Conservation (phyloP, 2,113 vertebrate genomes). For the Lamprologus ornatipinnis region DNA sequence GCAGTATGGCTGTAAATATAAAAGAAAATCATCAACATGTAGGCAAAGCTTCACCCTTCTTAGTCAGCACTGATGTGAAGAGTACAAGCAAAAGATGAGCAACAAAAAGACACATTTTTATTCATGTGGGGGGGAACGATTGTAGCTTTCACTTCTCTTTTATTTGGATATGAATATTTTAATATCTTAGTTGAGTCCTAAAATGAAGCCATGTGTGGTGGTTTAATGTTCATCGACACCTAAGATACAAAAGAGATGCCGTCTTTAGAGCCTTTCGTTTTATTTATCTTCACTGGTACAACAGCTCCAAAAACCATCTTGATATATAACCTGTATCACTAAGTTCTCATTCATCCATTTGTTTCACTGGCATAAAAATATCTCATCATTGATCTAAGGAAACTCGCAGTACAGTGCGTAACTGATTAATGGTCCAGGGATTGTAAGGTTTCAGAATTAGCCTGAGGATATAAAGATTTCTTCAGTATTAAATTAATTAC, state of each 20-base stretch:
- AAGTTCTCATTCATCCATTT: neutral
- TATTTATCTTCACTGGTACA: neutral
- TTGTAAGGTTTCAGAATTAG: neutral
- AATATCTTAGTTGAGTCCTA: neutral
- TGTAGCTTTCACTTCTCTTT: neutral
- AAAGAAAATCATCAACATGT: neutral
- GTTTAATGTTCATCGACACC: neutral
- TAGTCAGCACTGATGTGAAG: neutral
- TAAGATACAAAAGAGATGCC: neutral
- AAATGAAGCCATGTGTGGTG: neutral
- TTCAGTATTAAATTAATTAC: neutral
- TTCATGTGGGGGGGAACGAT: neutral
- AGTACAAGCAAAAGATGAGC: neutral
- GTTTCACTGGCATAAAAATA: neutral
- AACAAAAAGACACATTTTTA: neutral
- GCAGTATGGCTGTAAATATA: slow-evolving; percentile 25
- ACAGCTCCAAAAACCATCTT: neutral
- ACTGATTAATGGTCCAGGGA: neutral
- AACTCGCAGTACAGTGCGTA: neutral
- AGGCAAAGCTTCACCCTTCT: neutral
- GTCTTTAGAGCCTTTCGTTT: neutral
- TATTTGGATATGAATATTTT: neutral
- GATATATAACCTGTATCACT: neutral
- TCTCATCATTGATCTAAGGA: neutral
- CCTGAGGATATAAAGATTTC: neutral